phyloP scores from a whole-genome alignment of 2,888 invertebrate species.

The Tethea ocularis region DNA sequence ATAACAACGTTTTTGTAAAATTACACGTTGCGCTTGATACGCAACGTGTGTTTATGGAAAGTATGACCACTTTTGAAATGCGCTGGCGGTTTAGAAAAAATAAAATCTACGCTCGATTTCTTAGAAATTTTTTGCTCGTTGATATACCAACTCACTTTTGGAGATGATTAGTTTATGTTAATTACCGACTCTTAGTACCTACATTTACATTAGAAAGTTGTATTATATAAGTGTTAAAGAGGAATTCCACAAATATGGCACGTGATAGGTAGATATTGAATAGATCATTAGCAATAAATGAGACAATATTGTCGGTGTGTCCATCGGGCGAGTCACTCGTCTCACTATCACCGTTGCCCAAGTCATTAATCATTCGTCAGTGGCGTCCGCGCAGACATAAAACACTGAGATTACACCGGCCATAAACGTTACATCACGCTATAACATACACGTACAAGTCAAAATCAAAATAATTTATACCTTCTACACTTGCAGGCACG shows the following conservation, averaged over 20 bases:
- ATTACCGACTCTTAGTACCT: slow-evolving; percentile 39
- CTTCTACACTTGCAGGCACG: slow-evolving; percentile 1
- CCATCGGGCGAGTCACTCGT: slow-evolving; percentile 47
- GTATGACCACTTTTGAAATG: slow-evolving; percentile 51
- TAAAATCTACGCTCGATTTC: slow-evolving; percentile 35
- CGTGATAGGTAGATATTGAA: slow-evolving; percentile 50
- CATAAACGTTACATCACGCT: slow-evolving; percentile 67
- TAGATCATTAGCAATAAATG: slow-evolving; percentile 78
- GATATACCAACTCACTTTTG: slow-evolving; percentile 17
- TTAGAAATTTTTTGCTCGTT: slow-evolving; percentile 21
- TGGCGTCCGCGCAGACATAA: slow-evolving; percentile 64
- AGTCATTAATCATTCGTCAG: slow-evolving; percentile 71
- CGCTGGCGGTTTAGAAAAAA: slow-evolving; percentile 24
- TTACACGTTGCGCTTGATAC: slow-evolving; percentile 61
- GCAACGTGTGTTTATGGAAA: slow-evolving; percentile 69
- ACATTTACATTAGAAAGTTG: slow-evolving; percentile 57
- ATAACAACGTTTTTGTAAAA: slow-evolving; percentile 76
- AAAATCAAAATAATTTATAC: slow-evolving; percentile 49
- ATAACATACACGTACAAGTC: slow-evolving; percentile 45
- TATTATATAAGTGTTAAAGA: slow-evolving; percentile 33
- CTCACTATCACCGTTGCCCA: slow-evolving; percentile 54
- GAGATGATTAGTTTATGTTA: slow-evolving; percentile 36
- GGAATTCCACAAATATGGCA: slow-evolving; percentile 28
- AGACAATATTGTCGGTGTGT: slow-evolving; percentile 70
- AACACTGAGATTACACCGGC: slow-evolving; percentile 67